Conservation (phyloP, 2,113 vertebrate genomes). For the Eurystomus gularis region DNA sequence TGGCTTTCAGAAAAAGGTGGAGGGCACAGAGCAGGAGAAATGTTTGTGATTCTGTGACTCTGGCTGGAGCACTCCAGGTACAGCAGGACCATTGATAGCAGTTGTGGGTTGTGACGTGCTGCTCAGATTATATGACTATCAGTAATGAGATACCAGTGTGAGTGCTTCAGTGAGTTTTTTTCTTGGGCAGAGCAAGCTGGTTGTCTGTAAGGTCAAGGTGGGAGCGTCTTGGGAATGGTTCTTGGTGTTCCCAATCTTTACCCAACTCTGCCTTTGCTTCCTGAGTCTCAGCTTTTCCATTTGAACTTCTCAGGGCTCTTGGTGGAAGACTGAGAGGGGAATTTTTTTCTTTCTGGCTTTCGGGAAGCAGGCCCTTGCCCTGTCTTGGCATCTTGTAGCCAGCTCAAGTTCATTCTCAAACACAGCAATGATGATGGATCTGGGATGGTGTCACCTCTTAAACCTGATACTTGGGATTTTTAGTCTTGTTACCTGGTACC, state of each 20-base stretch:
- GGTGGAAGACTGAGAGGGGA: background rate
- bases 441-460: background rate
- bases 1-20: background rate
- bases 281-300: background rate
- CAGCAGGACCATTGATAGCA: background rate
- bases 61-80: background rate
- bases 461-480: background rate
- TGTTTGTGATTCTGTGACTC: background rate
- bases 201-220: background rate
- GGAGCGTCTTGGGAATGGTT: background rate
- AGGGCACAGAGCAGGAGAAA: background rate
- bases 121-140: background rate
- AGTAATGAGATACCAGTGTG: accelerated
- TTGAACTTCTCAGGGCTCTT: background rate
- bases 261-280: background rate
- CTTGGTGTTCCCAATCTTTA: background rate
- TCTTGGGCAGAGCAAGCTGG: background rate
- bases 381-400: background rate
- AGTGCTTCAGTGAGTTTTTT: background rate
- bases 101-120: background rate
- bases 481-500: background rate
- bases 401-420: background rate
- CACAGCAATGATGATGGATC: background rate
- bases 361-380: background rate
- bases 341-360: background rate